Evolutionary conservation across 2,113 vertebrate genomes (phyloP).

Genomic region (Spea multiplicata): DNA sequence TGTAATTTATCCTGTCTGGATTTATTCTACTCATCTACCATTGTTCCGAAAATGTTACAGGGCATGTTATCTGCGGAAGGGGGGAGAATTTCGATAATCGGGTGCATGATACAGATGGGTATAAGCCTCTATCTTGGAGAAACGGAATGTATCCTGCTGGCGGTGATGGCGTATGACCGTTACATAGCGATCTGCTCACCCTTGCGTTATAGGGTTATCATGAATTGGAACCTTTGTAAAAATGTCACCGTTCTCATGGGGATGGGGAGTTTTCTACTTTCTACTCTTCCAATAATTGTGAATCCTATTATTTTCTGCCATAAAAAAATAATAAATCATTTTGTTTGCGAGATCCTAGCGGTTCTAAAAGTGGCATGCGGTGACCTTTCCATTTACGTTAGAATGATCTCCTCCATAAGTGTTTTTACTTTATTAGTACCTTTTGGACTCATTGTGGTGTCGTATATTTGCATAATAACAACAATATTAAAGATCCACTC

Average conservation of each 20-base stretch:
- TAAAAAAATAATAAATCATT: slow-evolving; percentile 44
- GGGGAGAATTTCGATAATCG: not conserved
- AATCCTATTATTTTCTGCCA: slow-evolving; percentile 9
- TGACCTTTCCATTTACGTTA: not conserved
- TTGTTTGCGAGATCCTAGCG: slow-evolving; percentile 5
- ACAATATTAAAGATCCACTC: slow-evolving; percentile 24
- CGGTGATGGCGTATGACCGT: slow-evolving; percentile 54
- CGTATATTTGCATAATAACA: slow-evolving; percentile 21
- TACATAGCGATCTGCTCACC: slow-evolving; percentile 50
- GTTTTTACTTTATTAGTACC: slow-evolving; percentile 9
- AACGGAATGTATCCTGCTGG: slow-evolving; percentile 12
- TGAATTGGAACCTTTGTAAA: slow-evolving; percentile 15
- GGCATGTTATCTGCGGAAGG: not conserved
- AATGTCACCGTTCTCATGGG: not conserved
- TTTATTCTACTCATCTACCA: not conserved
- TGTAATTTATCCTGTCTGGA: slow-evolving; percentile 8
- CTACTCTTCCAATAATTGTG: not conserved
- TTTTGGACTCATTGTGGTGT: slow-evolving; percentile 18
- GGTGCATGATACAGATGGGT: not conserved
- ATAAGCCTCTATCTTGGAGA: not conserved
- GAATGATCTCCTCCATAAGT: not conserved
- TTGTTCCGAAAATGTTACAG: slow-evolving; percentile 1
- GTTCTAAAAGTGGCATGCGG: slow-evolving; percentile 44
- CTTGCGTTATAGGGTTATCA: slow-evolving; percentile 49
- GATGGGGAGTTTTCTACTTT: not conserved